A percentile compares a stretch with the other conserved stretches of the same genome.
Evolutionary conservation across 2,113 vertebrate species (phyloP).

Genomic region (Corydoras maculifer): DNA sequence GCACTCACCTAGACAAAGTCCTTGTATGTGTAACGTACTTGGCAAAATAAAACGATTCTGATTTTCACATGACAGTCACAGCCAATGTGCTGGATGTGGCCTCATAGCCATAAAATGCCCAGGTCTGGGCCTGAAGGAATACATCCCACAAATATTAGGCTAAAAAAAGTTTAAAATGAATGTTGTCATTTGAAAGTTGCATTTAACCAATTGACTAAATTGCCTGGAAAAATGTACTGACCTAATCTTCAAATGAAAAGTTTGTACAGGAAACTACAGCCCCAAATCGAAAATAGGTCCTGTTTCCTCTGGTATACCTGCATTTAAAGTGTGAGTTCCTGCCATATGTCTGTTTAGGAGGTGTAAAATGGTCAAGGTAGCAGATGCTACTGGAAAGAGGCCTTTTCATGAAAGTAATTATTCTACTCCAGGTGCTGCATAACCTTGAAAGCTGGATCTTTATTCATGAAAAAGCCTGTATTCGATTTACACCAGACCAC

Average conservation of each 20-base stretch:
- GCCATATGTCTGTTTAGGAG: not conserved
- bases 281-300: too few relatives aligned
- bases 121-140: too few relatives aligned
- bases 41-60: too few relatives aligned
- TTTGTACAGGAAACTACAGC: not conserved
- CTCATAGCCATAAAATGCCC: too few relatives aligned
- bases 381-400: not conserved
- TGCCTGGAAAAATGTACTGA: not conserved
- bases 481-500: constrained; percentile 18
- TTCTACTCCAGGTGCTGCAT: constrained; percentile 20
- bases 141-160: too few relatives aligned
- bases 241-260: not conserved
- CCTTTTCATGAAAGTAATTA: constrained; percentile 13
- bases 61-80: too few relatives aligned
- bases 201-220: too few relatives aligned
- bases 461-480: constrained; percentile 20
- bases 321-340: not conserved
- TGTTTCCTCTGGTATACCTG: not conserved
- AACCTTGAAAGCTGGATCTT: constrained; percentile 21
- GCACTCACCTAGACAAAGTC: too few relatives aligned
- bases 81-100: too few relatives aligned
- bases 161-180: too few relatives aligned
- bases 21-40: too few relatives aligned
- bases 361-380: not conserved
- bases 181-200: too few relatives aligned